A percentile compares a stretch with the other conserved stretches of the same genome.
Evolutionary conservation across 2,888 invertebrate genomes (phyloP).

Genomic region (Rhopalosiphum nymphaeae): DNA sequence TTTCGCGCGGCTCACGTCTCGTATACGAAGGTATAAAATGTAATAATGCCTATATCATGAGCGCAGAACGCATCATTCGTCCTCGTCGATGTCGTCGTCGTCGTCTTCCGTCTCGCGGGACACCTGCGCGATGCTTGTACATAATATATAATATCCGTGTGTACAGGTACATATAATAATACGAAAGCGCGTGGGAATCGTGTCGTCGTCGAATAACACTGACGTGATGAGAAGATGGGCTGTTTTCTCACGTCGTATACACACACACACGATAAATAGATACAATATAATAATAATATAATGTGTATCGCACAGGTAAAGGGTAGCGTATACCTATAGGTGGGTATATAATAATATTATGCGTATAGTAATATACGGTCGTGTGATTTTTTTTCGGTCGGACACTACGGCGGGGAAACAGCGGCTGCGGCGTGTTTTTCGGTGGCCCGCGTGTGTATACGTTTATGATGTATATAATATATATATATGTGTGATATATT

Average conservation of each 20-base stretch:
- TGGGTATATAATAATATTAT: neutral
- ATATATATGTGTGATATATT: neutral
- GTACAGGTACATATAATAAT: neutral
- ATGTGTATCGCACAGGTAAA: constrained; percentile 51
- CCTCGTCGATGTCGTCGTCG: neutral
- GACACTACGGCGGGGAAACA: neutral
- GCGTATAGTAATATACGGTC: neutral
- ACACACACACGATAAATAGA: neutral
- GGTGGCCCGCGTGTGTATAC: neutral
- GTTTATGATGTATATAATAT: neutral
- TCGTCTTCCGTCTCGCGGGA: neutral
- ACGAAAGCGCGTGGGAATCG: constrained; percentile 51
- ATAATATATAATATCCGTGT: neutral
- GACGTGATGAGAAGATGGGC: neutral
- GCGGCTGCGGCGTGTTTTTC: neutral
- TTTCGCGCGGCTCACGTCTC: neutral
- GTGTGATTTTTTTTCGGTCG: constrained; percentile 51
- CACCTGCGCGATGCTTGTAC: constrained; percentile 22
- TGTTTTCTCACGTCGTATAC: constrained; percentile 30
- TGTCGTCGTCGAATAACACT: neutral
- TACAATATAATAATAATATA: constrained; percentile 34
- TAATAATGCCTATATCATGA: neutral
- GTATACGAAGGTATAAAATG: neutral
- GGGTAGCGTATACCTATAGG: neutral
- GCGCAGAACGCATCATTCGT: neutral